Evolutionary conservation across 2,113 vertebrate species (phyloP).

Genomic region (Cacatua alba): DNA sequence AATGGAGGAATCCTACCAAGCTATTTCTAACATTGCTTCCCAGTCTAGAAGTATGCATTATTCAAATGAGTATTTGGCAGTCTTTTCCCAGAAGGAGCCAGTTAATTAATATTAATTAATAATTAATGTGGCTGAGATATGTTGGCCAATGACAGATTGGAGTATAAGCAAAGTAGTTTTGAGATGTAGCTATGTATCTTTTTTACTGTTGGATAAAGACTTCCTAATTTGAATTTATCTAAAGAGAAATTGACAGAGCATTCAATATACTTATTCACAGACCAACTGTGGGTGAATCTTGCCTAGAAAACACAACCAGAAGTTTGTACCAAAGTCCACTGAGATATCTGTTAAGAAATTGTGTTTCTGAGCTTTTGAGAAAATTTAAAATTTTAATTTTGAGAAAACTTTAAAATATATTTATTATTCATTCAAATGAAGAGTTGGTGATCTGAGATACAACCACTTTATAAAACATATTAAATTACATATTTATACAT

Average conservation of each 20-base stretch:
- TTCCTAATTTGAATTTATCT: not conserved
- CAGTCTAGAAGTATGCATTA: not conserved
- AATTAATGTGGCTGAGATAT: not conserved
- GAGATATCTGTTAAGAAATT: not conserved
- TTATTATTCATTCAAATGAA: not conserved
- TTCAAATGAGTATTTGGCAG: not conserved
- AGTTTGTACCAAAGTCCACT: not conserved
- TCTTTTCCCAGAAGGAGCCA: not conserved
- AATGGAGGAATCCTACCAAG: not conserved
- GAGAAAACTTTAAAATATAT: not conserved
- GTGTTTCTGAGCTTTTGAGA: not conserved
- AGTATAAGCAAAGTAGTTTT: not conserved
- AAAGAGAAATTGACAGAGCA: not conserved
- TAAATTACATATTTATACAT: not conserved
- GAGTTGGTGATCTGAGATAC: not conserved
- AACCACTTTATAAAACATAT: not conserved
- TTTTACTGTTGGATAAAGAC: not conserved
- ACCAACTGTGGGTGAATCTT: not conserved
- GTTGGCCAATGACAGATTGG: not conserved
- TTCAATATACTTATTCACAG: not conserved
- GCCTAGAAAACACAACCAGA: not conserved
- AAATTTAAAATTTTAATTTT: not conserved
- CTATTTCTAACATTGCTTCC: conserved; percentile 19
- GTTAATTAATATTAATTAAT: not conserved
- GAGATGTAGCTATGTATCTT: not conserved